Base-by-base conservation (phyloP, 1,140 invertebrate species). In the Magallana ariakensis region DNA sequence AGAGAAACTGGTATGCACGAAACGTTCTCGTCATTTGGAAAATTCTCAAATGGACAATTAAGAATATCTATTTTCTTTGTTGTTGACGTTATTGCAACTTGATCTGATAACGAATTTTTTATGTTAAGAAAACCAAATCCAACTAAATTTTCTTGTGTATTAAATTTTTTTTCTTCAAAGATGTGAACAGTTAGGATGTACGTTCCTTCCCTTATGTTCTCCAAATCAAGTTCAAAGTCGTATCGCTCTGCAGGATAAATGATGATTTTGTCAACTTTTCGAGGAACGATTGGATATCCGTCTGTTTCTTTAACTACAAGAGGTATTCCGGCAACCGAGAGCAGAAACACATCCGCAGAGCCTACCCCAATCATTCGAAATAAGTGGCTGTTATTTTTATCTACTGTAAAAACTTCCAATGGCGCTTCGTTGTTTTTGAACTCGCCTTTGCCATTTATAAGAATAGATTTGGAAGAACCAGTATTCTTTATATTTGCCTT, bases 401-500 rank as follows among this genome's bases (percentile, higher is more conserved):
- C 58, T 7, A 62, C 58, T 8, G 5, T 62, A 62, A 62, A 62
- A 0, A 7, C 19, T 62, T 62, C 58, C 58, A 62, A 16, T 62
- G 58, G 58, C 9, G 58, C 58, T 19, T 16, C 19, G 16, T 62
- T 62, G 58, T 62, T 16, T 19, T 62, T 15, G 58, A 62, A 62
- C 19, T 62, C 58, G 16, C 58, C 58, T 62, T 19, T 62, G 16
- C 58, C 58, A 62, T 62, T 62, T n/a, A 62, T 19, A 62, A 62
- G 58, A 16, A 62, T n/a, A 19, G 58, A 62, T 8, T 62, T 62
- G 58, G 58, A 98, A 95, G 91, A 98, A 97, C 92, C 98, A 97
- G 92, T 97, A 98, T 83, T 97, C 94, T 93, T 98, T 97, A 0
- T 97, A 4, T 75, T 16, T 22, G 70, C 62, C 70, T 88, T 87